A percentile compares a stretch with the other conserved stretches of the same genome.
These are phyloP conservation scores for Melanostoma scalare DNA, from an alignment of 2,888 invertebrate genomes.

Conservation along the genomic window DNA sequence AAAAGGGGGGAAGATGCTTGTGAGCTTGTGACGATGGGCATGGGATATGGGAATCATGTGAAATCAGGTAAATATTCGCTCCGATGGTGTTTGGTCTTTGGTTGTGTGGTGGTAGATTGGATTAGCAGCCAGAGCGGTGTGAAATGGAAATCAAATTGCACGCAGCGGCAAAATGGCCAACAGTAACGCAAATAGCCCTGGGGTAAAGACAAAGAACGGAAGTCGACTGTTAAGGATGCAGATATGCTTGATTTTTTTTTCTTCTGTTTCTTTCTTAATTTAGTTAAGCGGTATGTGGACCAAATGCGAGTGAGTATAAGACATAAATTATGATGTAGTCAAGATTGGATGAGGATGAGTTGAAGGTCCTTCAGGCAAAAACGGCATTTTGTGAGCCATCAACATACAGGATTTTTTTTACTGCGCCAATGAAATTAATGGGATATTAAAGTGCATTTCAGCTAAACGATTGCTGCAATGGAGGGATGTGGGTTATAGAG, in stretches of 20 bases:
- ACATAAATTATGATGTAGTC: conserved; percentile 56
- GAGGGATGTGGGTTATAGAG: conserved; percentile 18
- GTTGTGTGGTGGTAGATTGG: conserved; percentile 30
- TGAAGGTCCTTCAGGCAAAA: conserved; percentile 54
- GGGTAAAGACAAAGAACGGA: conserved; percentile 69
- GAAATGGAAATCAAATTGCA: conserved; percentile 66
- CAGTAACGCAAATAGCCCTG: conserved; percentile 60
- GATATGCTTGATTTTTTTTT: conserved; percentile 40
- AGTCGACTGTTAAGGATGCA: conserved; percentile 71
- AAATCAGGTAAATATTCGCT: conserved; percentile 52
- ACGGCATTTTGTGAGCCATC: conserved; percentile 15
- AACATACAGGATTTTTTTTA: conserved; percentile 24
- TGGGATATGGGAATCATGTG: conserved; percentile 48
- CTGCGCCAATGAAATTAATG: conserved; percentile 27
- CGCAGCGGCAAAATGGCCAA: conserved; percentile 70
- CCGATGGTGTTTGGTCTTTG: conserved; percentile 9
- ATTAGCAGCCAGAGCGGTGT: conserved; percentile 52
- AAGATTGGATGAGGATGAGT: conserved; percentile 48
- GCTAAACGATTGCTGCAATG: conserved; percentile 27
- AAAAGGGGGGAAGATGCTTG: conserved; percentile 4
- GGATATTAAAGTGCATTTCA: conserved; percentile 25
- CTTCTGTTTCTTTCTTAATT: conserved; percentile 3
- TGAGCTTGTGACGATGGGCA: neutral
- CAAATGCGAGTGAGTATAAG: conserved; percentile 58
- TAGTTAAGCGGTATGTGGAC: conserved; percentile 11